Percentiles rank a stretch among this genome's conserved stretches.
Evolutionary conservation across 2,888 invertebrate species (phyloP).

Genomic region (Ypsolopha scabrella): DNA sequence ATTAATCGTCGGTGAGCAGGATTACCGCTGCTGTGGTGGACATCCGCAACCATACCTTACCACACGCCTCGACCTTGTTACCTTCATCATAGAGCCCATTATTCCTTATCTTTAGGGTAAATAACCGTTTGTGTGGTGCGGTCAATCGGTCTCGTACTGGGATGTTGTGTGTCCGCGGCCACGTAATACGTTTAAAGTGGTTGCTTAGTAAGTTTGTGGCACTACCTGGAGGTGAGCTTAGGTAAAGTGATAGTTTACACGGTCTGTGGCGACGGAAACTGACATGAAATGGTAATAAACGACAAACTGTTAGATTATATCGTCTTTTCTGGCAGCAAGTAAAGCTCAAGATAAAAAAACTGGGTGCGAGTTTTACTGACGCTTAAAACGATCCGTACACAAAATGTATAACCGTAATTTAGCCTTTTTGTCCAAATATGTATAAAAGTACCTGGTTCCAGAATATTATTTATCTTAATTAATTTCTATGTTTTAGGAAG

Average conservation of each 20-base stretch:
- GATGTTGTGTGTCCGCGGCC: not conserved
- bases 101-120: not conserved
- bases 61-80: not conserved
- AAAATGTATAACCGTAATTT: no score
- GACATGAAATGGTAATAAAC: no score
- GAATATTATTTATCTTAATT: no score
- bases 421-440: no score
- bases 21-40: constrained; percentile 15
- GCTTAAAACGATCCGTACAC: no score
- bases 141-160: not conserved
- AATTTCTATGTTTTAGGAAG: no score
- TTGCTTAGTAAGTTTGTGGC: not conserved
- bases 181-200: not conserved
- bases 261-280: no score
- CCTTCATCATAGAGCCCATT: not conserved
- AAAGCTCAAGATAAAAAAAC: no score
- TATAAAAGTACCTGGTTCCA: no score
- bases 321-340: no score
- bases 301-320: no score
- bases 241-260: not conserved
- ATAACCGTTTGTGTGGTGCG: not conserved
- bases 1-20: constrained; percentile 22
- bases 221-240: not conserved
- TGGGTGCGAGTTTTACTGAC: no score
- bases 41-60: constrained; percentile 1